phyloP scores from a whole-genome alignment of 2,797 vertebrate species.

The Geotrypetes seraphini region DNA sequence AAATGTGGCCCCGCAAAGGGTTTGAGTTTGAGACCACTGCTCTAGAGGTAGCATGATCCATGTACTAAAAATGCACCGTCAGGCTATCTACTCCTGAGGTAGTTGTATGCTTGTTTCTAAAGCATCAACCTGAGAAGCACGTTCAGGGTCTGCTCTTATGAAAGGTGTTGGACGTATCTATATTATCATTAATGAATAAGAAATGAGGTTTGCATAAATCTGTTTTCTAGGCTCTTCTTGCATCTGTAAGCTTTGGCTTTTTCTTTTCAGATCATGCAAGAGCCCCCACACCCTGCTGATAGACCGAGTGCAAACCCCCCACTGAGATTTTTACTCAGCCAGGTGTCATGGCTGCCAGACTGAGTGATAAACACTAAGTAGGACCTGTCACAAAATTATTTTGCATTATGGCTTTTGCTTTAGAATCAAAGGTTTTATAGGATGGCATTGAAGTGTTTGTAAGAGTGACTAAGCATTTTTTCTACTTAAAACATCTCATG shows the following conservation, averaged over 20 bases:
- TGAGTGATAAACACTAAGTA: slow-evolving; percentile 74
- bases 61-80: no score
- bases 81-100: no score
- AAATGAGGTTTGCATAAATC: slow-evolving; percentile 45
- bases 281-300: slow-evolving; percentile 52
- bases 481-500: slow-evolving; percentile 34
- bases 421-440: slow-evolving; percentile 42
- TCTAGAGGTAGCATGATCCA: no score
- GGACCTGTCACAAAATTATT: slow-evolving; percentile 57
- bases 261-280: slow-evolving; percentile 60
- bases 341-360: slow-evolving; percentile 62
- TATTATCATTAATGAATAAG: slow-evolving; percentile 54
- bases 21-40: no score
- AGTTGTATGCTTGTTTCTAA: no score
- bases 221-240: slow-evolving; percentile 37
- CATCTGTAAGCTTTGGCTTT: slow-evolving; percentile 68
- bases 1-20: no score
- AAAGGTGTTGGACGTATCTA: no score
- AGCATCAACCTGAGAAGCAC: no score
- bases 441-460: slow-evolving; percentile 43
- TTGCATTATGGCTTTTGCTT: slow-evolving; percentile 50
- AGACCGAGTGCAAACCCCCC: slow-evolving; percentile 64
- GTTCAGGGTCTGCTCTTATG: no score
- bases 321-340: slow-evolving; percentile 74
- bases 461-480: slow-evolving; percentile 52